Base-by-base conservation (phyloP, 2,113 vertebrate genomes). In the Eudyptes chrysolophus region DNA sequence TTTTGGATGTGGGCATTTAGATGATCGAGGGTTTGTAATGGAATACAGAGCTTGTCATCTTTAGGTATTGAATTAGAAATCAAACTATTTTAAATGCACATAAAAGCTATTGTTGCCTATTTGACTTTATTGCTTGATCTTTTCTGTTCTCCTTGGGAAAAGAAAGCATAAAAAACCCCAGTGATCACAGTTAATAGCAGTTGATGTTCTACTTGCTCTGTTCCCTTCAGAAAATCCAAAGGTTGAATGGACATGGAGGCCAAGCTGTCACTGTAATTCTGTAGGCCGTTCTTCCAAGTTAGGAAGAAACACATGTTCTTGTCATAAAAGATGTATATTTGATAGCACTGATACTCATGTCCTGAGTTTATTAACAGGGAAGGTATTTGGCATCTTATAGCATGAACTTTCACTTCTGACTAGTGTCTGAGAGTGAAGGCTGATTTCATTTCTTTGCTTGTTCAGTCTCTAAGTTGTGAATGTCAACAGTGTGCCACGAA, bases 31-130 rank as follows among this genome's bases (percentile, higher is more conserved):
- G 84, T 96, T 97, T 90, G 96, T 95, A 96, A 97, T 97, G 97
- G 85, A 51, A 95, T 97, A 96, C 97, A 97, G 95, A 97, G 90
- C 80, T 94, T 60, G 54, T 84, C 57, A 87, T 89, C 80, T 81
- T 52, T 27, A 81, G 60, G 9, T 84, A 13, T 16, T 62, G 42
- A 88, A 42, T 78, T 46, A 58, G 38, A 70, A 89, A 52, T 44
- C 79, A 90, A 22, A 49, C 20, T 55, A 34, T 15, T 58, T 93
- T 70, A 84, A 88, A 71, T 79, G 30, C 52, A 60, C 20, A 13
- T 16, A 55, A 87, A 93, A 96, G 21, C 30, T 70, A 10, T 84
- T 90, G n/a, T 57, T 91, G 68, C 77, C 48, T 81, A 2, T 75
- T 77, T 71, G 55, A 38, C 29, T 62, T 92, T 32, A 79, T 61